Evolutionary conservation across 2,113 vertebrate species (phyloP), one percentile per base, ranked within the genome.

Genomic region (Pseudolaguvia tuberculata): DNA sequence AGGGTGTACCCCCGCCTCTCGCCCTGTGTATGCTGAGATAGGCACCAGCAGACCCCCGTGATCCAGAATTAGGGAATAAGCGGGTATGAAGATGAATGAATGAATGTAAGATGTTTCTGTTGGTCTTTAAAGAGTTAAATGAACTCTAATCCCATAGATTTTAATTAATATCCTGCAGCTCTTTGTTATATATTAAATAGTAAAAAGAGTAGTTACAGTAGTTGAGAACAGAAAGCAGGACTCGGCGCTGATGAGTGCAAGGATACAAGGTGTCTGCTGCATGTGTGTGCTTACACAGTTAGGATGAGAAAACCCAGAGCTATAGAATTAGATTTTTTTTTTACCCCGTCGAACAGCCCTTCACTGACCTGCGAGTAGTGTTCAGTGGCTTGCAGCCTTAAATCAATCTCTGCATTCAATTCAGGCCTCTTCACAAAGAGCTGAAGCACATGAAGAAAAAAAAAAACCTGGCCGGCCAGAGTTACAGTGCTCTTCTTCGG

Each of bases 351-450:
- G 75, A 76, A 63, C 75, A 51, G 50, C 57, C 57, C n/a, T 73
- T 71, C 70, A 63, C 72, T 81, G 80, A 75, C 76, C 80, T 58
- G 59, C 51, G 10, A 25, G 55, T 63, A 63, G 45, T 56, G 55
- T 61, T 66, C 59, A 70, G 66, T 47, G 71, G 69, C 79, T 73
- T 4, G 70, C 66, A 56, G 70, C 80, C 69, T 74, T 76, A 81
- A 81, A 81, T 81, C 80, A 78, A 78, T 81, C 80, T 76, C 29
- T 57, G 55, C 73, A 81, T 81, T 76, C 80, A 78, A 76, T 78
- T 76, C 80, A 78, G 73, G 58, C 55, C 73, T 42, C 39, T 69
- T 78, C 76, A 81, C 74, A 78, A 81, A 76, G 78, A 77, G 50
- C 73, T 57, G 78, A 78, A 65, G 58, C 58, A 14, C 55, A 47